Evolutionary conservation across 2,797 vertebrate species (phyloP), one percentile per base, ranked within the genome.

Genomic region (Protonibea diacanthus): DNA sequence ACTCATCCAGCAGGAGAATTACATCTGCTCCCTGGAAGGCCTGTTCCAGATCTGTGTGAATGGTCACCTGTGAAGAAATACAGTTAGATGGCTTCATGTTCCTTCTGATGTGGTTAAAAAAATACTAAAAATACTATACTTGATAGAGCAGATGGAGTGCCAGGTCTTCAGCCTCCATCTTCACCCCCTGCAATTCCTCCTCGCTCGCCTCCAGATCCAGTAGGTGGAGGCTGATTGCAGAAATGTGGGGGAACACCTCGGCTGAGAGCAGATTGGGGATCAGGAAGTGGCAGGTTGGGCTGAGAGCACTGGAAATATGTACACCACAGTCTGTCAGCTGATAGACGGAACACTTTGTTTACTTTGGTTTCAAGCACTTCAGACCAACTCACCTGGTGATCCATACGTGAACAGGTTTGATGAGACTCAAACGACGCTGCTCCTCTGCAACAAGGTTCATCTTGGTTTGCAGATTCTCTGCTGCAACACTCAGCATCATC

Each of bases 1-100:
- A 6, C 15, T 98, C 96, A 23, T 97, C 97, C 82, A 99, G 95
- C 67, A 99, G 25, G 47, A 99, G 70, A 67, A 99, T 56, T 51
- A 97, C 40, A 5, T 96, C 93, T 0, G 97, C 97, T 4, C 94
- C 81, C 6, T 44, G n/a, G 90, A 99, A 99, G 69, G 96, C 96
- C 13, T 91, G 77, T 3, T 94, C 83, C 47, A 85, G 68, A 17
- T 89, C 74, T 1, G 92, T 94, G 88, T 98, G 95, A 66, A 91
- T 3, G 0, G 91, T 95, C 72, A 99, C 89, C 93, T 94, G 71
- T 49, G 4, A 40, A 64, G 20, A n/a, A 12, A 62, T n/a, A 7
- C 5, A 52, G 5, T 25, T 11, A 33, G 10, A 25, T 47, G 11
- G 11, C 17, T 57, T n/a, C 47, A 10, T 25, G 64, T 67, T 40